These are phyloP conservation scores for Zoanthus gigantus DNA, from an alignment of 92 coral and sea anemone genomes.

Conservation along the genomic window DNA sequence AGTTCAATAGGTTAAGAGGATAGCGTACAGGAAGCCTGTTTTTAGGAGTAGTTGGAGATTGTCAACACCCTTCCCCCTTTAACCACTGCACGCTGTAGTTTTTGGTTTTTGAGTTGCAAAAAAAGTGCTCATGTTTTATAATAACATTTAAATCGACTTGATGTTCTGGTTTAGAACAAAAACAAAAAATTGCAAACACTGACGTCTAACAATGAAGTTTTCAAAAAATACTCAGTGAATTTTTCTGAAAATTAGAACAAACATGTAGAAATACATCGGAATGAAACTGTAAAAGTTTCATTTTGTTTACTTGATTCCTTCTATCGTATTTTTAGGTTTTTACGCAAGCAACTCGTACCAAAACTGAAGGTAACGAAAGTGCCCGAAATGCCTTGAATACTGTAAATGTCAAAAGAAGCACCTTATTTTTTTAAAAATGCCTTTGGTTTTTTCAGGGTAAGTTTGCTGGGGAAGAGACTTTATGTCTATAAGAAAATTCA, in stretches of 20 bases:
- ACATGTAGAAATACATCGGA: neutral
- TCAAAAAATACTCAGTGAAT: neutral
- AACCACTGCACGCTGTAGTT: constrained; percentile 28
- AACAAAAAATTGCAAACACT: neutral
- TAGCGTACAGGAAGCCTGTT: no score
- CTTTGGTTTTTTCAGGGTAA: constrained; percentile 13
- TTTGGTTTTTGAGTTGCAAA: constrained; percentile 17
- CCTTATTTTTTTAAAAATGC: neutral
- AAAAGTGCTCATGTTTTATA: constrained; percentile 6
- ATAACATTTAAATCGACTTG: constrained; percentile 10
- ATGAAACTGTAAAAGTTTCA: constrained; percentile 1
- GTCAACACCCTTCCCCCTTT: constrained; percentile 27
- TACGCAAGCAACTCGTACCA: constrained; percentile 1
- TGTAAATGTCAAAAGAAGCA: constrained; percentile 6
- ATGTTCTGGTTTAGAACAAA: neutral
- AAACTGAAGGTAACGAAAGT: constrained; percentile 11
- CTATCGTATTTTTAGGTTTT: constrained; percentile 16
- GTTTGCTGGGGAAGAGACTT: neutral
- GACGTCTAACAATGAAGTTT: neutral
- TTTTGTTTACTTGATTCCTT: constrained; percentile 10
- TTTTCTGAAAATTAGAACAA: neutral
- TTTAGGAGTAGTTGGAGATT: no score
- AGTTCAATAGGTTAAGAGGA: no score
- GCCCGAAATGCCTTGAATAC: constrained; percentile 21
- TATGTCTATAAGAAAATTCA: neutral